phyloP scores from a whole-genome alignment of 2,797 vertebrate genomes.

The Kryptopterus vitreolus region DNA sequence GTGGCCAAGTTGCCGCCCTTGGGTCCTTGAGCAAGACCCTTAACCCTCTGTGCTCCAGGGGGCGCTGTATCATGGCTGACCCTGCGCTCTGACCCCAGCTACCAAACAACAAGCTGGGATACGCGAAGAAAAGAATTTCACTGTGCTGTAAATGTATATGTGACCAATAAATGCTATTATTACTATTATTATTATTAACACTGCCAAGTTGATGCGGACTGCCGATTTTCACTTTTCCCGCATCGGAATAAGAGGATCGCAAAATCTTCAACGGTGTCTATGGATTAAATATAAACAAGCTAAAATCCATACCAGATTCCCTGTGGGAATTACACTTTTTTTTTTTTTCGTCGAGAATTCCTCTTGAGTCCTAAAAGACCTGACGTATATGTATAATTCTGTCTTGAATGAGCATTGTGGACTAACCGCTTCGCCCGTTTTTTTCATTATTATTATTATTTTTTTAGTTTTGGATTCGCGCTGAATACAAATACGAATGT shows the following conservation, averaged over 20 bases:
- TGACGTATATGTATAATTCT: slow-evolving; percentile 47
- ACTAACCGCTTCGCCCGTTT: slow-evolving; percentile 58
- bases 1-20: too few relatives aligned
- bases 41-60: too few relatives aligned
- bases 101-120: too few relatives aligned
- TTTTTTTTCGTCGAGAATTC: slow-evolving; percentile 62
- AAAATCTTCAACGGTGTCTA: neutral
- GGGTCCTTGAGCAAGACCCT: too few relatives aligned
- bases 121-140: too few relatives aligned
- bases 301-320: slow-evolving; percentile 37
- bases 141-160: too few relatives aligned
- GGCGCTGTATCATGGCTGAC: too few relatives aligned
- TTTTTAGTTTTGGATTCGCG: too few relatives aligned
- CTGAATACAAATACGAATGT: slow-evolving; percentile 59
- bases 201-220: slow-evolving; percentile 3
- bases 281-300: neutral
- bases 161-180: too few relatives aligned
- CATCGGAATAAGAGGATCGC: neutral
- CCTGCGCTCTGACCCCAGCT: too few relatives aligned
- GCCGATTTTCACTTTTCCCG: neutral
- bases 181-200: too few relatives aligned
- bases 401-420: slow-evolving; percentile 67
- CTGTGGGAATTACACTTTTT: slow-evolving; percentile 57
- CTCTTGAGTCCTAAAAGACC: slow-evolving; percentile 41
- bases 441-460: too few relatives aligned